These are phyloP conservation scores for Ips nitidus DNA, from an alignment of 1,140 invertebrate species.

Conservation along the genomic window DNA sequence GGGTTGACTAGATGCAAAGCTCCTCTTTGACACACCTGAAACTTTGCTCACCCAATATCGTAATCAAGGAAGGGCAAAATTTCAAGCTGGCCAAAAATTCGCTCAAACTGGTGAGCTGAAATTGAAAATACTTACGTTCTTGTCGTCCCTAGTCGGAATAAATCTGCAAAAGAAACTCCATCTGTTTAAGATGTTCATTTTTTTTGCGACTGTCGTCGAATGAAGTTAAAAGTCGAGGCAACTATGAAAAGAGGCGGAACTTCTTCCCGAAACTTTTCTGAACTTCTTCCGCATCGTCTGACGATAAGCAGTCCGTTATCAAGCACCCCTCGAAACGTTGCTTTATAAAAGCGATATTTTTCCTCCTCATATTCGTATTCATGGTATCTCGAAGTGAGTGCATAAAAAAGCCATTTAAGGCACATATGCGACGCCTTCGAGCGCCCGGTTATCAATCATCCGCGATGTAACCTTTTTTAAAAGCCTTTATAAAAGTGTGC, in stretches of 20 bases:
- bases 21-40: constrained; percentile 26
- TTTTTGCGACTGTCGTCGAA: too few relatives aligned
- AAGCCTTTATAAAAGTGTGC: constrained; percentile 29
- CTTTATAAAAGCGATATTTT: constrained; percentile 11
- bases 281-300: not conserved
- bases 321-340: not conserved
- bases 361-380: constrained; percentile 25
- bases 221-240: too few relatives aligned
- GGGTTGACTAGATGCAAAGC: not conserved
- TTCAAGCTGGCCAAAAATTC: constrained; percentile 48
- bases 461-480: constrained; percentile 30
- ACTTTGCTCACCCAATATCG: constrained; percentile 50
- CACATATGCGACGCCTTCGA: constrained; percentile 14
- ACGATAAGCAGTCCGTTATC: constrained; percentile 11
- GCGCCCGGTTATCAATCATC: constrained; percentile 26
- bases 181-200: too few relatives aligned
- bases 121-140: constrained; percentile 20
- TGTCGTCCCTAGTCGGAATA: too few relatives aligned
- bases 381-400: constrained; percentile 21
- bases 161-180: too few relatives aligned
- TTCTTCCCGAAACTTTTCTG: constrained; percentile 1
- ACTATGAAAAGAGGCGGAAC: too few relatives aligned
- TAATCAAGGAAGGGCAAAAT: constrained; percentile 50
- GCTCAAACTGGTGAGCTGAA: constrained; percentile 11
- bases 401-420: constrained; percentile 31